Base-by-base conservation (phyloP, 2,113 vertebrate genomes). In the Alectura lathami region DNA sequence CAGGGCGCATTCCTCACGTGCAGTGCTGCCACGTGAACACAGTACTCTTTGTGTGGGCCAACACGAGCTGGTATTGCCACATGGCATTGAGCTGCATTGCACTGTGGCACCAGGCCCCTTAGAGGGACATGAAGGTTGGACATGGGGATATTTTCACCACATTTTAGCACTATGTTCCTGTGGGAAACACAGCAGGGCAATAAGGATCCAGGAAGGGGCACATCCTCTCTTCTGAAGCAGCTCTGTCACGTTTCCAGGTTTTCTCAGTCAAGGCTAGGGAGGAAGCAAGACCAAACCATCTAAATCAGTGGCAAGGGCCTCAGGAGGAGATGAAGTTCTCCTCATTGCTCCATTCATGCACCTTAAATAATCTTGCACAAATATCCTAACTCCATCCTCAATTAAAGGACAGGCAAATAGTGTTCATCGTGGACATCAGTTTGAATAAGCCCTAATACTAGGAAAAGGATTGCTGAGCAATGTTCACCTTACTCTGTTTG, bases 21-120 rank as follows among this genome's bases (percentile, higher is more conserved):
- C 1, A 1, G 13, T 38, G 22, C 27, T 66, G 24, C 1, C 0
- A 63, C 21, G 29, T 16, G 56, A 77, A 34, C 13, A 3, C 17
- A 40, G 42, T 0, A 0, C 5, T 43, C 81, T 84, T 67, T 47
- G 4, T 11, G 40, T 68, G 57, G n/a, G 43, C 1, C 27, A 1
- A 10, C 3, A 11, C 30, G 24, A 66, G 43, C n/a, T 73, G 32
- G 9, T 50, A 43, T 47, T 27, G 83, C n/a, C 40, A 68, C 40
- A 57, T 1, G 34, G 67, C 32, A 48, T 24, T 69, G 30, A 76
- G 27, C 26, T 77, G 76, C 63, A 30, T 26, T 54, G 22, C 60
- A 17, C 77, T 1, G 0, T 45, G 54, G 62, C 82, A 91, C 18
- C 48, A 79, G 57, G 30, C 18, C 45, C 24, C 72, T 73, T 50